Evolutionary conservation across 2,888 invertebrate species (phyloP), one percentile per base, ranked within the genome.

Genomic region (Dexiosoma caninum): DNA sequence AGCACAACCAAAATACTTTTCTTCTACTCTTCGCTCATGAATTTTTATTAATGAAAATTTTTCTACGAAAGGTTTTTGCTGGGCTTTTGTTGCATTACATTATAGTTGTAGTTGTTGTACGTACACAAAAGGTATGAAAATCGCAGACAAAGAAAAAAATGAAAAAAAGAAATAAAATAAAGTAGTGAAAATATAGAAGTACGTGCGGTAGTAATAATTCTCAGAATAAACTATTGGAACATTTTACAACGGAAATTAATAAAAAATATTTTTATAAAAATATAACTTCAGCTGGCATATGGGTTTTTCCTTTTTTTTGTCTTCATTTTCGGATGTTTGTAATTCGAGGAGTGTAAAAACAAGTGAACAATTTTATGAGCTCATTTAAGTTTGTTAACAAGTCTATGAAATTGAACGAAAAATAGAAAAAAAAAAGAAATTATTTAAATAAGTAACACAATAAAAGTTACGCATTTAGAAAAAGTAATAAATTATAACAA

Each of bases 1-100:
- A 8, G 51, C 14, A 67, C 37, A 55, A 12, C 57, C 14, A 51
- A n/a, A 23, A 35, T 10, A 27, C 32, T 23, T 57, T 64, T 40
- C 30, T n/a, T 27, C 49, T 59, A 30, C 44, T 35, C 42, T 59
- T 10, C 19, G 14, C 16, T 66, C 44, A 60, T 75, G 78, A 66
- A 67, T 55, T 81, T 75, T 69, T 75, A 75, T 75, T 78, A 60
- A 78, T 70, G 69, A 70, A 27, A 81, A 70, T 55, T 64, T 70
- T 62, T 64, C 21, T 49, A 40, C 37, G 53, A 64, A 70, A 46
- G 66, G 44, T 60, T 51, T 57, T 66, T 66, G 40, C n/a, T 67
- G 37, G 57, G 14, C 40, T 57, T 57, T 37, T 51, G 46, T 32
- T 77, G 72, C 72, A 81, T 69, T 64, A 35, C 64, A 7, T 49